Conservation (phyloP, 64 coral and sea anemone species). For the Dendrophyllia cribrosa region DNA sequence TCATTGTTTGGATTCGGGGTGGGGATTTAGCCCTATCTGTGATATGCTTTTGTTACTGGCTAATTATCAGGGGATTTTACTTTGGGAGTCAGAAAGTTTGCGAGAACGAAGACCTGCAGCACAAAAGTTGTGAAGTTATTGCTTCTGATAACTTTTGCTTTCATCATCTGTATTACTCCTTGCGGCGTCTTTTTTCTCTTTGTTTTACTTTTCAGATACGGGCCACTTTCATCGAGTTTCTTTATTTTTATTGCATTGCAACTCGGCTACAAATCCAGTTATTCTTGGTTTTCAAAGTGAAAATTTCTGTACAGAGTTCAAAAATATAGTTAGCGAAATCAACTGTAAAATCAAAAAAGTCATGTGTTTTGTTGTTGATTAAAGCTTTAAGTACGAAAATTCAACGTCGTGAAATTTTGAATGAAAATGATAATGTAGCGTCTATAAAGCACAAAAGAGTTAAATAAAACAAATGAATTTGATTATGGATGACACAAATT, state of each 20-base stretch:
- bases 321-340: neutral
- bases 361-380: neutral
- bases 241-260: conserved; percentile 11
- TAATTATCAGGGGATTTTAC: conserved; percentile 14
- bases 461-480: too few relatives aligned
- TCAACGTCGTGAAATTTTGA: too few relatives aligned
- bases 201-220: neutral
- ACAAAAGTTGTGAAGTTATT: conserved; percentile 3
- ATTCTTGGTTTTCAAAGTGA: conserved; percentile 5
- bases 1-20: neutral
- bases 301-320: neutral
- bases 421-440: too few relatives aligned
- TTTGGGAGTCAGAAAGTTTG: neutral
- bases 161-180: neutral
- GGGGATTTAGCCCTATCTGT: neutral
- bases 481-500: too few relatives aligned
- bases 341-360: neutral
- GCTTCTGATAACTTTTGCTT: neutral
- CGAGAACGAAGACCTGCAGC: neutral
- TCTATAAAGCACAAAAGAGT: too few relatives aligned
- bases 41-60: conserved; percentile 13
- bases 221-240: neutral
- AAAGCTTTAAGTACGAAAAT: too few relatives aligned
- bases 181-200: neutral
- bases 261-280: conserved; percentile 9